Percentiles rank a stretch among this genome's conserved stretches.
These are phyloP conservation scores for Sapajus apella DNA, from an alignment of 2,113 vertebrate species.

Conservation along the genomic window DNA sequence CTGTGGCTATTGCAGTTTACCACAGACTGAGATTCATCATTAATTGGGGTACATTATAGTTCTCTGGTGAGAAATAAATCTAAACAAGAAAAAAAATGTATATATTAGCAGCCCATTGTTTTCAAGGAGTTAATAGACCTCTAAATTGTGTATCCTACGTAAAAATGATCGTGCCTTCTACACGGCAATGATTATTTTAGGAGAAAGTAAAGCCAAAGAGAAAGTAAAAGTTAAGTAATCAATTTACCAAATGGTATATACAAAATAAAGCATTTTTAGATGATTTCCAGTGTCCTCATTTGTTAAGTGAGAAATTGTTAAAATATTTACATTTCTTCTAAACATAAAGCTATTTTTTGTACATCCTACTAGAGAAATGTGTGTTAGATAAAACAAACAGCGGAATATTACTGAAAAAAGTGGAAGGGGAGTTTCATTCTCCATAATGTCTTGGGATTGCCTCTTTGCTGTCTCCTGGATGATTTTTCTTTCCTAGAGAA, in stretches of 20 bases:
- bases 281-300: slow-evolving; percentile 65
- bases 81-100: slow-evolving; percentile 36
- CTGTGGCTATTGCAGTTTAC: background rate
- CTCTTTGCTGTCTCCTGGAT: background rate
- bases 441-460: background rate
- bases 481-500: background rate
- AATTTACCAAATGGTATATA: slow-evolving; percentile 71
- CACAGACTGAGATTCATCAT: slow-evolving; percentile 25
- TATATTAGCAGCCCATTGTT: background rate
- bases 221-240: slow-evolving; percentile 68
- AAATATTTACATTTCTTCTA: slow-evolving; percentile 77
- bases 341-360: slow-evolving; percentile 68
- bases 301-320: slow-evolving; percentile 74
- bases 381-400: slow-evolving; percentile 77
- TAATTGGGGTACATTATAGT: slow-evolving; percentile 50
- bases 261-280: slow-evolving; percentile 61
- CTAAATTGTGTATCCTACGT: background rate
- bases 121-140: background rate
- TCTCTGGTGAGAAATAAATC: slow-evolving; percentile 65
- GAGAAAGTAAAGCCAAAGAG: slow-evolving; percentile 40
- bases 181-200: background rate
- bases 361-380: slow-evolving; percentile 67
- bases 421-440: background rate
- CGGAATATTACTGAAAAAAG: slow-evolving; percentile 55
- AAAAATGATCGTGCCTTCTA: slow-evolving; percentile 39